Conservation (phyloP, 2,888 invertebrate species). For the Drosophila paranaensis region DNA sequence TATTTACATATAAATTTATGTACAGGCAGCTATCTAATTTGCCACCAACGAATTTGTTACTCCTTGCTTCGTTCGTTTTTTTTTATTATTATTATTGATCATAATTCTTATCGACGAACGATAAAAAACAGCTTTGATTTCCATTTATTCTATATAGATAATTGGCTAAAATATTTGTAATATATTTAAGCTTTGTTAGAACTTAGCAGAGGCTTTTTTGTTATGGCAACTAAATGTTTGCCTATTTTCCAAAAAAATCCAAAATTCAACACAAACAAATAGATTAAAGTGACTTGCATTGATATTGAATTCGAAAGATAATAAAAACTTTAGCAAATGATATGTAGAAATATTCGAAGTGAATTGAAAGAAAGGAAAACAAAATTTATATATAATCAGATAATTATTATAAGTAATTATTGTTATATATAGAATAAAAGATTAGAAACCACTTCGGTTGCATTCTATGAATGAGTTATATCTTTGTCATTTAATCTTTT, state of each 20-base stretch:
- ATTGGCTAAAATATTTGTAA: background rate
- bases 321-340: background rate
- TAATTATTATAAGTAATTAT: background rate
- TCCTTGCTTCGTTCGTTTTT: background rate
- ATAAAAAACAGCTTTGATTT: slow-evolving; percentile 27
- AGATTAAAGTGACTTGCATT: background rate
- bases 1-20: background rate
- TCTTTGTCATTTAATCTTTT: background rate
- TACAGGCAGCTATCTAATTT: background rate
- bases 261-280: background rate
- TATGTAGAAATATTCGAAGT: background rate
- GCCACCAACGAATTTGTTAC: background rate
- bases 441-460: background rate
- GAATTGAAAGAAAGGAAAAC: background rate
- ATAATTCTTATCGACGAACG: slow-evolving; percentile 20
- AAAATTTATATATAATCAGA: background rate
- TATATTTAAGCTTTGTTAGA: background rate
- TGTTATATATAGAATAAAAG: background rate
- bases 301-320: background rate
- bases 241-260: background rate
- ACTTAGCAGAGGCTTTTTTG: background rate
- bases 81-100: background rate
- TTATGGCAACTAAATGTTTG: background rate
- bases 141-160: slow-evolving; percentile 1
- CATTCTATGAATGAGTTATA: background rate